Evolutionary conservation across 2,113 vertebrate genomes (phyloP).

Genomic region (Ia io): DNA sequence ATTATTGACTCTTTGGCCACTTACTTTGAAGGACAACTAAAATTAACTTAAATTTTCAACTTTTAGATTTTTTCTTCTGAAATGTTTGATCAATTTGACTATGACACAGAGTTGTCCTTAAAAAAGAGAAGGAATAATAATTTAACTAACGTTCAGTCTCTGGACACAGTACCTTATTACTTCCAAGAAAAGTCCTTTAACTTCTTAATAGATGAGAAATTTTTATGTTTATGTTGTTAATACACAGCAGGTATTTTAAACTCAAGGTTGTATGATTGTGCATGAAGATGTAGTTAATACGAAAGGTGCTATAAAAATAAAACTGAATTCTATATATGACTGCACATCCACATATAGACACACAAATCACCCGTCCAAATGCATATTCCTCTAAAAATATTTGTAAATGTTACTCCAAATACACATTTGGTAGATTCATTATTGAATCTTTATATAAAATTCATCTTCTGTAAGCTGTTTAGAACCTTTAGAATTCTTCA

Average conservation of each 20-base stretch:
- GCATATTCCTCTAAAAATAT: constrained; percentile 78
- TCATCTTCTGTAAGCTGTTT: constrained; percentile 75
- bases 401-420: constrained; percentile 85
- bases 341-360: constrained; percentile 7
- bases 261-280: constrained; percentile 50
- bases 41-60: constrained; percentile 16
- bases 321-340: constrained; percentile 64
- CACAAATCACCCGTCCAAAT: constrained; percentile 74
- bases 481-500: constrained; percentile 84
- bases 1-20: not conserved
- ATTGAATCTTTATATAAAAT: constrained; percentile 81
- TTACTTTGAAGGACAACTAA: not conserved
- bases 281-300: constrained; percentile 37
- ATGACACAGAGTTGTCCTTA: not conserved
- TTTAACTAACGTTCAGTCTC: not conserved
- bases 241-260: constrained; percentile 47
- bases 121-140: not conserved
- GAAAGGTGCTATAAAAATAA: constrained; percentile 53
- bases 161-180: not conserved
- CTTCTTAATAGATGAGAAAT: constrained; percentile 1
- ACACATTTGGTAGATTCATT: constrained; percentile 80
- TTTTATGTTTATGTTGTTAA: constrained; percentile 56
- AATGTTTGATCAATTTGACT: not conserved
- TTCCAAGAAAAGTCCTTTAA: not conserved
- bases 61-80: constrained; percentile 5